Evolutionary conservation across 92 coral and sea anemone species (phyloP).

Genomic region (Paragorgia papillata): DNA sequence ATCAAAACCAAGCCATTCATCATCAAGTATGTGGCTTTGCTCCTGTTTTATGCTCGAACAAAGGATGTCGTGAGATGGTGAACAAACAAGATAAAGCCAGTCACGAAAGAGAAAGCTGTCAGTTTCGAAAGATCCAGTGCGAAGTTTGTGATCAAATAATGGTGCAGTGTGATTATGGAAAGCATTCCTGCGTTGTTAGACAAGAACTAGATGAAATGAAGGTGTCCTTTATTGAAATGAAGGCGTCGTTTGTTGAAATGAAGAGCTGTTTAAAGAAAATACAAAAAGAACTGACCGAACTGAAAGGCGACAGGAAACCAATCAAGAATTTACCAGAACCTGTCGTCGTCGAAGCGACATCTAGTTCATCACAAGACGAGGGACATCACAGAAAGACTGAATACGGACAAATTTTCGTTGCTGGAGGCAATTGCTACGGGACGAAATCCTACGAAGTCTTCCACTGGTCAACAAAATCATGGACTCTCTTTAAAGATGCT

Average conservation of each 20-base stretch:
- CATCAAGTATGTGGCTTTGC: conserved; percentile 20
- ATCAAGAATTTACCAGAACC: not conserved
- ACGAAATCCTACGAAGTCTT: conserved; percentile 22
- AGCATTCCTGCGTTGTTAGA: conserved; percentile 7
- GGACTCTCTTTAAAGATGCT: conserved; percentile 23
- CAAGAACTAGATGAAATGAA: conserved; percentile 19
- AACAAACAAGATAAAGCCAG: not conserved
- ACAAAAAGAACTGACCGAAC: not conserved
- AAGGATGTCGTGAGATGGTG: conserved; percentile 2
- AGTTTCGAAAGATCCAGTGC: conserved; percentile 22
- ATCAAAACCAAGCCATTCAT: not conserved
- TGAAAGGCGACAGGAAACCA: not conserved
- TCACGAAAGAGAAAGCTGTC: not conserved
- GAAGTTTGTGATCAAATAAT: conserved; percentile 5
- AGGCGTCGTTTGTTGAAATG: not conserved
- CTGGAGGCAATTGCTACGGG: not conserved
- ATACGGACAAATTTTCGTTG: conserved; percentile 1
- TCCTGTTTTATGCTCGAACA: conserved; percentile 12
- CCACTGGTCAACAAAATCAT: conserved; percentile 31
- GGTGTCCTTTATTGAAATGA: not conserved
- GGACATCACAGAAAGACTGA: too few relatives aligned
- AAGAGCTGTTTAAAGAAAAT: not conserved
- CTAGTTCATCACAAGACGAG: too few relatives aligned
- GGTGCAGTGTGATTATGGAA: not conserved
- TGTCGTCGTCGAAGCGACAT: not conserved